Evolutionary conservation across 1,140 invertebrate species (phyloP).

Genomic region (Apis florea): DNA sequence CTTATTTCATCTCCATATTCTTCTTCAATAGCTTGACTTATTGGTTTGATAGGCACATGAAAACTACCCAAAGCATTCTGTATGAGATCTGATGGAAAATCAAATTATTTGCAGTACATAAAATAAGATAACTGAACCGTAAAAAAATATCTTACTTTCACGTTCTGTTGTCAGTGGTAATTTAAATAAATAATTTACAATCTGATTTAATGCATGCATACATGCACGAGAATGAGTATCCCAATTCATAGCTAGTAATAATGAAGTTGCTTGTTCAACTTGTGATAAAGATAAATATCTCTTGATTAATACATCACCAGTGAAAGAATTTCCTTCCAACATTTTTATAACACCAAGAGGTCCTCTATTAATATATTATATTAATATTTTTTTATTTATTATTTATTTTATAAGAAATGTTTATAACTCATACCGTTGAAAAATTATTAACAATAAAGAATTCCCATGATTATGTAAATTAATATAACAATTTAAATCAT

Average conservation of each 20-base stretch:
- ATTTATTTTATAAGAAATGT: not conserved
- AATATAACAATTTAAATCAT: conserved; percentile 77
- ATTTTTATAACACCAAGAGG: conserved; percentile 79
- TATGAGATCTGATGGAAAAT: conserved; percentile 80
- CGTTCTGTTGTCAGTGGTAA: conserved; percentile 84
- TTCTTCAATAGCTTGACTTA: conserved; percentile 85
- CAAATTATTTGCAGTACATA: conserved; percentile 6
- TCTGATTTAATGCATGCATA: conserved; percentile 86
- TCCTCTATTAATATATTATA: conserved; percentile 71
- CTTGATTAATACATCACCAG: conserved; percentile 83
- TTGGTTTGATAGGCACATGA: conserved; percentile 83
- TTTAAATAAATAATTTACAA: conserved; percentile 86
- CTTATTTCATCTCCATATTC: conserved; percentile 87
- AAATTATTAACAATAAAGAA: conserved; percentile 81
- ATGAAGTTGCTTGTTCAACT: conserved; percentile 85
- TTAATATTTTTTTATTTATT: conserved; percentile 27
- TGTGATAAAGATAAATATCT: conserved; percentile 85
- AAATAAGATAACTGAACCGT: not conserved
- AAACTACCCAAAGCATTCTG: conserved; percentile 88
- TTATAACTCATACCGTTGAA: conserved; percentile 82
- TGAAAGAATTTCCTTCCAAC: conserved; percentile 77
- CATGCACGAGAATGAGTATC: conserved; percentile 85
- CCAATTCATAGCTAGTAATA: conserved; percentile 87
- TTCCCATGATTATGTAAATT: conserved; percentile 79
- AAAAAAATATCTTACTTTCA: conserved; percentile 78